Evolutionary conservation across 2,113 vertebrate genomes (phyloP).

Genomic region (Crypturellus undulatus): DNA sequence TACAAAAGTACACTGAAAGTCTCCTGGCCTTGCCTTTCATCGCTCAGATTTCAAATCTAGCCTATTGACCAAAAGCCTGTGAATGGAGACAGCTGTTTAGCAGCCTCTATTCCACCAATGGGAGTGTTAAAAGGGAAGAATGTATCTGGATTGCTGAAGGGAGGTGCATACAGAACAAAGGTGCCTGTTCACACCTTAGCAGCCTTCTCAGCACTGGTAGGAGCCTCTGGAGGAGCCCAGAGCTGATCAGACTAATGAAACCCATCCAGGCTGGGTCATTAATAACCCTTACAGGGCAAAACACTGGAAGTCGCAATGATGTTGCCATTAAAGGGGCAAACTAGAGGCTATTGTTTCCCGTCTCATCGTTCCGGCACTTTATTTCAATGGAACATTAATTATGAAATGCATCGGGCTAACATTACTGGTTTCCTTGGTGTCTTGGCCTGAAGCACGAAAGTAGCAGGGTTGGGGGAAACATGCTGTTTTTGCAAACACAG

Average conservation of each 20-base stretch:
- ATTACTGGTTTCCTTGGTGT: slow-evolving; percentile 48
- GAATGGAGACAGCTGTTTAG: not conserved
- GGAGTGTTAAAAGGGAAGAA: not conserved
- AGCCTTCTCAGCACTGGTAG: not conserved
- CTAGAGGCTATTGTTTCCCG: not conserved
- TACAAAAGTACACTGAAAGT: not conserved
- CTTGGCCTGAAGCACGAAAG: slow-evolving; percentile 6
- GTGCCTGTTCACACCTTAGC: not conserved
- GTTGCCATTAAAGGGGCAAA: not conserved
- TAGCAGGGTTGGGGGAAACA: not conserved
- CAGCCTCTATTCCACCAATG: accelerated
- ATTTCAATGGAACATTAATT: not conserved
- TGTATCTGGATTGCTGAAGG: not conserved
- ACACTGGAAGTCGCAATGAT: accelerated
- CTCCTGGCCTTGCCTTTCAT: not conserved
- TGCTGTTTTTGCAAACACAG: slow-evolving; percentile 33
- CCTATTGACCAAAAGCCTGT: accelerated
- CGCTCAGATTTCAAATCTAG: not conserved
- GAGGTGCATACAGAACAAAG: not conserved
- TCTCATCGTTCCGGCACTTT: not conserved
- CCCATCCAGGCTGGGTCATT: not conserved
- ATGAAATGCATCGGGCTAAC: not conserved
- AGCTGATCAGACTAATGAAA: not conserved
- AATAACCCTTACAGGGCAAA: not conserved
- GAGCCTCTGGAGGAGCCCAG: not conserved